phyloP scores from a whole-genome alignment of 92 coral and sea anemone genomes.

The Desmophyllum pertusum region DNA sequence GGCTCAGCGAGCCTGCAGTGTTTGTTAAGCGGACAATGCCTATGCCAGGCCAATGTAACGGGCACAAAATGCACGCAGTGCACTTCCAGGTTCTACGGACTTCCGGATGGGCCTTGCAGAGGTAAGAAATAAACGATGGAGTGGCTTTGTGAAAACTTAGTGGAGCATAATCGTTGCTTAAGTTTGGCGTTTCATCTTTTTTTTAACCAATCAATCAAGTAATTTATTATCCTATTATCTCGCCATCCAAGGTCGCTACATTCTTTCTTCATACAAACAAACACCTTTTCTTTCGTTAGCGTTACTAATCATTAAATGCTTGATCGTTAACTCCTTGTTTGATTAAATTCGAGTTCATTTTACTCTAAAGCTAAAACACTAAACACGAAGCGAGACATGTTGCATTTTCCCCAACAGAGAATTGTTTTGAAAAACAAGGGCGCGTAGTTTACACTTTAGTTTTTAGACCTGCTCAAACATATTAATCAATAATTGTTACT shows the following conservation, averaged over 20 bases:
- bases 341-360: not conserved
- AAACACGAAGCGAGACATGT: not conserved
- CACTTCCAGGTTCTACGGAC: slow-evolving; percentile 73
- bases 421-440: no score
- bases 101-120: slow-evolving; percentile 73
- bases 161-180: not conserved
- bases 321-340: no score
- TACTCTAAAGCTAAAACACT: not conserved
- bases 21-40: slow-evolving; percentile 74
- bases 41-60: slow-evolving; percentile 64
- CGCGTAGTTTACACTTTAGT: no score
- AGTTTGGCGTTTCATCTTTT: not conserved
- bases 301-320: not conserved
- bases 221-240: not conserved
- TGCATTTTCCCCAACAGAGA: not conserved
- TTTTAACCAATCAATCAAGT: not conserved
- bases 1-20: slow-evolving; percentile 83
- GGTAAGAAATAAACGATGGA: slow-evolving; percentile 45
- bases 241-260: no score
- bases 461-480: not conserved
- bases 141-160: not conserved
- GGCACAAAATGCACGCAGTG: slow-evolving; percentile 87
- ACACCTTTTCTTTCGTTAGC: no score
- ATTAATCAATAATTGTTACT: no score
- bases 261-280: no score